phyloP scores from a whole-genome alignment of 2,888 invertebrate species.

The Shargacucullia verbasci region DNA sequence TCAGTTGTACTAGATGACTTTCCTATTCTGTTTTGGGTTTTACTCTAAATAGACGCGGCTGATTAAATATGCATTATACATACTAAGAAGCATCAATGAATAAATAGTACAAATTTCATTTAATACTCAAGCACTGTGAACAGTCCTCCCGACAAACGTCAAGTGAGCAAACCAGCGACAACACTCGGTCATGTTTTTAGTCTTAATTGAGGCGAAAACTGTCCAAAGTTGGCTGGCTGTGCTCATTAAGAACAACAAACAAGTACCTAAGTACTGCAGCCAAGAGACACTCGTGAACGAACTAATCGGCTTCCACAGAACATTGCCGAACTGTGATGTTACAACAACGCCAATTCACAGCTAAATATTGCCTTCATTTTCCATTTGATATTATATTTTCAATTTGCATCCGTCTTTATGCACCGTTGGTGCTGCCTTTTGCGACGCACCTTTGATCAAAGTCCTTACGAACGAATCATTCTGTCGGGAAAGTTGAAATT shows the following conservation, averaged over 20 bases:
- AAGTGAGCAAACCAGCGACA: constrained; percentile 67
- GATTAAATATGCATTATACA: not conserved
- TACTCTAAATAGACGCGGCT: too few relatives aligned
- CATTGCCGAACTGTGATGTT: constrained; percentile 63
- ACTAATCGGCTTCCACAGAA: constrained; percentile 83
- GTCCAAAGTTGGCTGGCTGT: constrained; percentile 83
- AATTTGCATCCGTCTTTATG: too few relatives aligned
- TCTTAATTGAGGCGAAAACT: constrained; percentile 86
- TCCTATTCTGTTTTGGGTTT: too few relatives aligned
- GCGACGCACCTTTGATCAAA: too few relatives aligned
- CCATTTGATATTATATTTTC: constrained; percentile 32
- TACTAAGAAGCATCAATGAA: constrained; percentile 23
- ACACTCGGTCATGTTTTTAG: constrained; percentile 84
- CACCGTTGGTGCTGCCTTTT: too few relatives aligned
- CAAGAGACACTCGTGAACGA: constrained; percentile 72
- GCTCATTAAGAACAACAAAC: constrained; percentile 88
- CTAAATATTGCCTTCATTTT: constrained; percentile 59
- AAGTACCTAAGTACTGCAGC: constrained; percentile 82
- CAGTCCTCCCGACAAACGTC: constrained; percentile 40
- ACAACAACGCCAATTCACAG: constrained; percentile 56
- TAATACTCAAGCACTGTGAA: constrained; percentile 38
- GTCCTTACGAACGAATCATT: too few relatives aligned
- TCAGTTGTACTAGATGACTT: too few relatives aligned
- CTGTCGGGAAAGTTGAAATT: too few relatives aligned
- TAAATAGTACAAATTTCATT: constrained; percentile 39